These are phyloP conservation scores for Paracyclopina nana DNA, from an alignment of 1,140 invertebrate genomes.

Conservation along the genomic window DNA sequence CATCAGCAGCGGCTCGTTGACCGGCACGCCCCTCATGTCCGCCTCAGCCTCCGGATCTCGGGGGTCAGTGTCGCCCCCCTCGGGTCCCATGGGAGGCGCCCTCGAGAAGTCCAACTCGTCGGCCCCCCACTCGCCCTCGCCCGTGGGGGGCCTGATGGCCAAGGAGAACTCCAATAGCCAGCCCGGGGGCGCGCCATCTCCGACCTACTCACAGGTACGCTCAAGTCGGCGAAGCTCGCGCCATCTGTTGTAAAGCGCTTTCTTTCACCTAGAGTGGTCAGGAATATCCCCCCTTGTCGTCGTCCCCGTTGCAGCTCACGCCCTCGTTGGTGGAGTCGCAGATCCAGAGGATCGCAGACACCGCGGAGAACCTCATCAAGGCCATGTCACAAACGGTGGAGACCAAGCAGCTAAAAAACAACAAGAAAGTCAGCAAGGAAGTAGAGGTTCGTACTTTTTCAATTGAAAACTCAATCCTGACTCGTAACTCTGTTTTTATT, in stretches of 20 bases:
- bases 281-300: slow-evolving; percentile 24
- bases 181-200: background rate
- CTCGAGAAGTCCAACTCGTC: background rate
- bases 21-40: background rate
- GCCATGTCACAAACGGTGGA: slow-evolving; percentile 55
- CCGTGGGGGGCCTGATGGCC: background rate
- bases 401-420: slow-evolving; percentile 66
- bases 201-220: background rate
- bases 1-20: slow-evolving; percentile 13
- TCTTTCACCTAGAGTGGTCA: slow-evolving; percentile 15
- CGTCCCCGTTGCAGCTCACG: slow-evolving; percentile 43
- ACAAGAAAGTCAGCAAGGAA: slow-evolving; percentile 80
- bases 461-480: slow-evolving; percentile 7
- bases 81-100: background rate
- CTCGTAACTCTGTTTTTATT: slow-evolving; percentile 4
- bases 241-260: slow-evolving; percentile 22
- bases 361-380: slow-evolving; percentile 57
- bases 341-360: slow-evolving; percentile 55
- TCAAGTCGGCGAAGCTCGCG: background rate
- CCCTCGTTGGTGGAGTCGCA: slow-evolving; percentile 60
- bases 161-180: background rate
- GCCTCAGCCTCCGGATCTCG: background rate
- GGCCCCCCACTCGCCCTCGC: too few relatives aligned
- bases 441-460: slow-evolving; percentile 41
- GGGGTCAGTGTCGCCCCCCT: background rate